Evolutionary conservation across 1,140 invertebrate species (phyloP).

Genomic region (Ganaspis sp.): DNA sequence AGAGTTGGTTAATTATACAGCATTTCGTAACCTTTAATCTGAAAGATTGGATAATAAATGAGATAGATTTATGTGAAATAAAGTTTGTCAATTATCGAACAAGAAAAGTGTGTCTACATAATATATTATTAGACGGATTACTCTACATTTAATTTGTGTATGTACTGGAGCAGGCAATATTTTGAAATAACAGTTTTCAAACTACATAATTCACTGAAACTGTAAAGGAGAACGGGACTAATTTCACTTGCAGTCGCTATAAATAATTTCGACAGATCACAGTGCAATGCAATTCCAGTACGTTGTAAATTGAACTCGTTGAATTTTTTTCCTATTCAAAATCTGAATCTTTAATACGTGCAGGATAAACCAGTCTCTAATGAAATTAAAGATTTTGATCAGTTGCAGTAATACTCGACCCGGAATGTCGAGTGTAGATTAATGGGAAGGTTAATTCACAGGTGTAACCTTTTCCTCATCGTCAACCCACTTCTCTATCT

Average conservation of each 20-base stretch:
- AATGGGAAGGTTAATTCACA: conserved; percentile 27
- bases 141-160: not conserved
- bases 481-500: not conserved
- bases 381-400: conserved; percentile 30
- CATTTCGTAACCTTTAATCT: not conserved
- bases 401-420: conserved; percentile 11
- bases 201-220: not conserved
- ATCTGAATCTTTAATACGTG: conserved; percentile 9
- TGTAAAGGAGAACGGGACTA: conserved; percentile 13
- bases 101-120: not conserved
- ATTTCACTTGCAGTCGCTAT: conserved; percentile 16
- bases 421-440: conserved; percentile 16
- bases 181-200: not conserved
- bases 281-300: not conserved
- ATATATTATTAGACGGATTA: not conserved
- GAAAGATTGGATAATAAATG: not conserved
- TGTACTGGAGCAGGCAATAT: not conserved
- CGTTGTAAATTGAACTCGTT: not conserved
- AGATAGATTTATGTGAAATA: not conserved
- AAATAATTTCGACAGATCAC: conserved; percentile 29
- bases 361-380: conserved; percentile 1
- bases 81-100: not conserved
- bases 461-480: conserved; percentile 14
- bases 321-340: not conserved
- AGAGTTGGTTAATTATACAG: too few relatives aligned